Evolutionary conservation across 2,113 vertebrate species (phyloP).

Genomic region (Bombycilla garrulus): DNA sequence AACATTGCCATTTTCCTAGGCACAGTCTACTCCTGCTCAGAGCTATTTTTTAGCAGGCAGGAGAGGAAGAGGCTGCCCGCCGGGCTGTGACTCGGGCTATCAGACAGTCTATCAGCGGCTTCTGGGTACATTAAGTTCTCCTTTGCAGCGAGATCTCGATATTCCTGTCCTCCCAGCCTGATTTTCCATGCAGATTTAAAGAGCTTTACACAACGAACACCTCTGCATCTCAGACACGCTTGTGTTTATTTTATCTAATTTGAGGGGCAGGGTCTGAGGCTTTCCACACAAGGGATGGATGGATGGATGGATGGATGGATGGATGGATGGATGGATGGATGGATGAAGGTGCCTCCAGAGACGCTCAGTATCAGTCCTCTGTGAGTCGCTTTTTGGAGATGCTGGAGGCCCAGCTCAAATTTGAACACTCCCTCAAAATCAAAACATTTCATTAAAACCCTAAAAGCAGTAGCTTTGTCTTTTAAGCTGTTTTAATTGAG

Average conservation of each 20-base stretch:
- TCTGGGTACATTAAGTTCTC: slow-evolving; percentile 52
- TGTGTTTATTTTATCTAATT: background rate
- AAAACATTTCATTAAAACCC: background rate
- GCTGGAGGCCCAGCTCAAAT: background rate
- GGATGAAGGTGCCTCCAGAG: background rate
- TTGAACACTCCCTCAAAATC: background rate
- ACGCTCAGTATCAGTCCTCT: rapidly evolving
- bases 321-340: background rate
- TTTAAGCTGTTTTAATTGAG: background rate
- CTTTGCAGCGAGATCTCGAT: background rate
- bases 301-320: background rate
- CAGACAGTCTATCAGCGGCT: slow-evolving; percentile 5
- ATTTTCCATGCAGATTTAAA: slow-evolving; percentile 28
- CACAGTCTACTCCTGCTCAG: background rate
- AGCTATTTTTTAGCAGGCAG: background rate
- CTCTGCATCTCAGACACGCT: background rate
- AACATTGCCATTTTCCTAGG: background rate
- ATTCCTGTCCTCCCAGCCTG: background rate
- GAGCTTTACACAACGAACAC: background rate
- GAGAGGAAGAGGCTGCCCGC: background rate
- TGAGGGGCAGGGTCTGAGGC: background rate
- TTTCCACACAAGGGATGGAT: background rate
- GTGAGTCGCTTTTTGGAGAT: background rate
- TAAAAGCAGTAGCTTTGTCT: background rate
- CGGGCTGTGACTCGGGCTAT: background rate